Percentiles rank a stretch among this genome's conserved stretches.
phyloP scores from a whole-genome alignment of 2,113 vertebrate species.

The Xyliphius kryptos region DNA sequence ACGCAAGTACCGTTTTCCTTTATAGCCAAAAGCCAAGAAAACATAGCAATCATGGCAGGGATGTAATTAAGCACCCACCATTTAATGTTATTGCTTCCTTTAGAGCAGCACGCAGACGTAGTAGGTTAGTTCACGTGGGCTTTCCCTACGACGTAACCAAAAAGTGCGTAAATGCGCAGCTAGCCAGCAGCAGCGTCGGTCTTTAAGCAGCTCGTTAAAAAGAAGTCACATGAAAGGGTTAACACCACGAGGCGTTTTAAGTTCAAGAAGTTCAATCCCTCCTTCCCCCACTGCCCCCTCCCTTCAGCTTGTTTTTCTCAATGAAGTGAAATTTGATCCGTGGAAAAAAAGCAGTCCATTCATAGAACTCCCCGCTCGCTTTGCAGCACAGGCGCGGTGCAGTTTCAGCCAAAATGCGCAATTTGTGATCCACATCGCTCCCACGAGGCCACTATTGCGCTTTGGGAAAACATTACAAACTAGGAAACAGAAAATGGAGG shows the following conservation, averaged over 20 bases:
- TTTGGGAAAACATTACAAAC: neutral
- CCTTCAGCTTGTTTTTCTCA: slow-evolving; percentile 64
- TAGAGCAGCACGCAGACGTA: slow-evolving; percentile 16
- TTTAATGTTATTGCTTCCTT: slow-evolving; percentile 36
- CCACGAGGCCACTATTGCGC: neutral
- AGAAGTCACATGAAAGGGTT: slow-evolving; percentile 13
- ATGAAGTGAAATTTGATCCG: slow-evolving; percentile 67
- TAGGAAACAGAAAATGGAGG: slow-evolving; percentile 40
- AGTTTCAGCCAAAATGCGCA: neutral
- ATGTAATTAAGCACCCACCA: slow-evolving; percentile 30
- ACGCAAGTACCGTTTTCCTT: slow-evolving; percentile 6
- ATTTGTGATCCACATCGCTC: neutral
- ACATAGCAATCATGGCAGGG: slow-evolving; percentile 8
- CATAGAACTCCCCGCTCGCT: slow-evolving; percentile 44
- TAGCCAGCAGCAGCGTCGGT: neutral
- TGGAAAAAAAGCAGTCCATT: slow-evolving; percentile 44
- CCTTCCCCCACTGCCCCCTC: slow-evolving; percentile 7
- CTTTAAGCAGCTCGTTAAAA: neutral
- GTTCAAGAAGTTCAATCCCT: slow-evolving; percentile 36
- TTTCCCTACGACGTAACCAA: neutral
- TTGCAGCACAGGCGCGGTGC: slow-evolving; percentile 2
- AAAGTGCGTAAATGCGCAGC: slow-evolving; percentile 1
- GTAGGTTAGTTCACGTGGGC: neutral
- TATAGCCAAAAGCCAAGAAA: slow-evolving; percentile 11
- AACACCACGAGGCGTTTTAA: slow-evolving; percentile 10